Conservation (phyloP, 2,888 invertebrate genomes). For the Diplazon laetatorius region DNA sequence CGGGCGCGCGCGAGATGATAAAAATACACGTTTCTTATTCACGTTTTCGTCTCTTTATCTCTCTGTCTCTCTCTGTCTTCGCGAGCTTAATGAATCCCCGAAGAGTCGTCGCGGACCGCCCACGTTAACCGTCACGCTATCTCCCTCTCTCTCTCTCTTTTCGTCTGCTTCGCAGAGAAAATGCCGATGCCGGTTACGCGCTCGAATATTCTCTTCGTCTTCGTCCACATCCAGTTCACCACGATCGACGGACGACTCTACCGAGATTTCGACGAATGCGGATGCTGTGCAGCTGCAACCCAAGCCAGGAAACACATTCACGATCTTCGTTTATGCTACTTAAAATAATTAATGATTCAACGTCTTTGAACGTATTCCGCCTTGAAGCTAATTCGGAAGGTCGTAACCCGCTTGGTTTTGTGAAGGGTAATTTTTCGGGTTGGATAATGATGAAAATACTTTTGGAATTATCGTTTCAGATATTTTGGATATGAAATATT, state of each 20-base stretch:
- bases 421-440: not conserved
- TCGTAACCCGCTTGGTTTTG: not conserved
- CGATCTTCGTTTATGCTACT: slow-evolving; percentile 32
- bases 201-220: slow-evolving; percentile 34
- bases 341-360: slow-evolving; percentile 49
- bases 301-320: slow-evolving; percentile 25
- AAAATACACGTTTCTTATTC: slow-evolving; percentile 76
- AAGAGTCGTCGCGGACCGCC: slow-evolving; percentile 72
- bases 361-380: not conserved
- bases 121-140: slow-evolving; percentile 70
- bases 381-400: not conserved
- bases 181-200: slow-evolving; percentile 11
- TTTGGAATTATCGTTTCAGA: not conserved
- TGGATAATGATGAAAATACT: not conserved
- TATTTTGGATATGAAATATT: too few relatives aligned
- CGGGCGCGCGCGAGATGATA: slow-evolving; percentile 70
- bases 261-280: slow-evolving; percentile 50
- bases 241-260: slow-evolving; percentile 34
- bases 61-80: slow-evolving; percentile 65
- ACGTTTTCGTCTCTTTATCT: slow-evolving; percentile 53
- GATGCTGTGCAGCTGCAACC: slow-evolving; percentile 38
- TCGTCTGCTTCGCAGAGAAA: not conserved
- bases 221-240: slow-evolving; percentile 3
- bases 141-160: slow-evolving; percentile 32
- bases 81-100: slow-evolving; percentile 74